Base-by-base conservation (phyloP, 2,113 vertebrate species). In the Pampusana beccarii region DNA sequence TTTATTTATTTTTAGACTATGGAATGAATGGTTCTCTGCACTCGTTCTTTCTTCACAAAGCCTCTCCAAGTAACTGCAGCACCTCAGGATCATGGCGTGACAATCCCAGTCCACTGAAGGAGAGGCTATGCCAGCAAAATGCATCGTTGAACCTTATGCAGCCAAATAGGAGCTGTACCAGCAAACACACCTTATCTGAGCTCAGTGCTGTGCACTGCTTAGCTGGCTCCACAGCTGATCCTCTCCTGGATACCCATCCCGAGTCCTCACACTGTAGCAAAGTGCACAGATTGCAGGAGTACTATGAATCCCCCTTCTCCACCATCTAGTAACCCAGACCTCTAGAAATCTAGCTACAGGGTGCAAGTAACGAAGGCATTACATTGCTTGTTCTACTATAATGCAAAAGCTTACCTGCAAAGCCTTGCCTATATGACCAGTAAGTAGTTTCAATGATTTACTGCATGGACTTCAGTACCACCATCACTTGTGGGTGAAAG, bases 1-100 rank as follows among this genome's bases (percentile, higher is more conserved):
- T 81, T 91, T 54, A 54, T 81, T 92, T 78, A 44, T 71, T 92
- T 97, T 91, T 91, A 72, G 53, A 61, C 36, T 58, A 57, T 42
- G 48, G 91, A 91, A 89, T 56, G 21, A 90, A 60, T 20, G 18
- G 24, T 60, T 84, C 18, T 66, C n/a, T 33, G 13, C 23, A 51
- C 5, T 46, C 24, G 31, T 36, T 24, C 58, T 61, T 88, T 48
- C 57, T 86, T 38, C 15, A 16, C 44, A 54, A 92, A 86, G 50
- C 46, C n/a, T 80, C 72, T 38, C 46, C 64, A 36, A 80, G 33
- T 67, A 88, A 81, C 61, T 51, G 33, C 16, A 81, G 60, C 38
- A 81, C 51, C 42, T 74, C 34, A 75, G 69, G 69, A 79, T 81
- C 73, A 53, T 1, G 12, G 57, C 21, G 24, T 17, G 42, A 51